These are phyloP conservation scores for Euplagia quadripunctaria DNA, from an alignment of 2,888 invertebrate species.

Conservation along the genomic window DNA sequence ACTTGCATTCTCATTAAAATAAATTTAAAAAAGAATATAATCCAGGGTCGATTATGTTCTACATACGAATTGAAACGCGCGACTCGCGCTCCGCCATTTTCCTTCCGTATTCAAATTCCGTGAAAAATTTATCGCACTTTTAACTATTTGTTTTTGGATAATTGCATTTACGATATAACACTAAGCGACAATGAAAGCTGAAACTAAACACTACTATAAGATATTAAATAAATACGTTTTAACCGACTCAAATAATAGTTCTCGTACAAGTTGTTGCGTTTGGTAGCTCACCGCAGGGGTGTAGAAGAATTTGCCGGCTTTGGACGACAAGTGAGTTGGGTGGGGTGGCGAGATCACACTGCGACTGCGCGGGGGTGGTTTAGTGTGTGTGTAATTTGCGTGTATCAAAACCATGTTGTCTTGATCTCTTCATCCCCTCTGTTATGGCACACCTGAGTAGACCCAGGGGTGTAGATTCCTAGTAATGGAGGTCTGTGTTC, in stretches of 20 bases:
- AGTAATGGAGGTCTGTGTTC: conserved; percentile 60
- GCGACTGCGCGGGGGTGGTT: conserved; percentile 77
- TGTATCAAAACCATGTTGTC: conserved; percentile 64
- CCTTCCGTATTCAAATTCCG: conserved; percentile 62
- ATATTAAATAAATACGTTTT: conserved; percentile 54
- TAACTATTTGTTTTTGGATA: conserved; percentile 43
- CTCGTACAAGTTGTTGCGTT: conserved; percentile 80
- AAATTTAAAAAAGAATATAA: conserved; percentile 40
- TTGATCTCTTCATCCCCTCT: conserved; percentile 63
- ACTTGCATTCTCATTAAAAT: conserved; percentile 63
- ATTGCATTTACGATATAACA: conserved; percentile 57
- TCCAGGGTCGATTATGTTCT: conserved; percentile 53
- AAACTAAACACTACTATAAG: conserved; percentile 44
- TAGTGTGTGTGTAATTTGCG: conserved; percentile 78
- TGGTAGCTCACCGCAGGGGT: conserved; percentile 78
- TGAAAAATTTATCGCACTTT: conserved; percentile 51
- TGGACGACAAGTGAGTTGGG: conserved; percentile 75
- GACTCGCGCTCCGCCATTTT: conserved; percentile 77
- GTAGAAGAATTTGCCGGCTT: conserved; percentile 83
- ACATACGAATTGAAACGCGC: conserved; percentile 63
- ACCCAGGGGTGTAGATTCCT: conserved; percentile 58
- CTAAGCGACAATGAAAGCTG: conserved; percentile 68
- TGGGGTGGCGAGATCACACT: conserved; percentile 71
- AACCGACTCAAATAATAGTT: conserved; percentile 55
- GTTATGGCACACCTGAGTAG: conserved; percentile 20